These are phyloP conservation scores for Nyctibius bracteatus DNA, from an alignment of 2,113 vertebrate genomes.

Conservation along the genomic window DNA sequence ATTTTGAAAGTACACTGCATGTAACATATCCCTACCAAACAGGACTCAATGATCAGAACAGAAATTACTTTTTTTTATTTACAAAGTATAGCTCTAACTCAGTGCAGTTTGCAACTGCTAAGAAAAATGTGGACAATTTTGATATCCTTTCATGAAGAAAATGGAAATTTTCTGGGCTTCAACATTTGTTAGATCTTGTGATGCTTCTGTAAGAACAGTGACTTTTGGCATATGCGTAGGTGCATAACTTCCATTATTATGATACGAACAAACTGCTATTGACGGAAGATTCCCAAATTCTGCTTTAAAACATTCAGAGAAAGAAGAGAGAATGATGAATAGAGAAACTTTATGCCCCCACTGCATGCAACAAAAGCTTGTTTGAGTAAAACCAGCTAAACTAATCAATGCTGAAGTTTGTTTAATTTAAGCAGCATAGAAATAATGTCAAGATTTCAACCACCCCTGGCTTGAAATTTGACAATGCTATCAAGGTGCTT, in stretches of 20 bases:
- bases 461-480: neutral
- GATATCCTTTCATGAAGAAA: neutral
- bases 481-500: neutral
- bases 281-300: neutral
- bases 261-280: neutral
- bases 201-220: neutral
- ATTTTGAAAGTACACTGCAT: neutral
- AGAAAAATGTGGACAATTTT: neutral
- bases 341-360: neutral
- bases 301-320: neutral
- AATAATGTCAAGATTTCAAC: neutral
- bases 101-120: neutral
- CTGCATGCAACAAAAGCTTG: neutral
- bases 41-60: neutral
- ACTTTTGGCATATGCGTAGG: neutral
- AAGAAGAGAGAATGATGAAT: neutral
- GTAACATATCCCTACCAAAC: neutral
- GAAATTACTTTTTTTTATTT: neutral
- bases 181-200: neutral
- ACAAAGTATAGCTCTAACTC: neutral
- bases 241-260: neutral
- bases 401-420: neutral
- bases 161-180: neutral
- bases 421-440: neutral
- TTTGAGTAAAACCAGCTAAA: neutral